Evolutionary conservation across 1,140 invertebrate genomes (phyloP), one percentile per base, ranked within the genome.

Genomic region (Mizuhopecten yessoensis): DNA sequence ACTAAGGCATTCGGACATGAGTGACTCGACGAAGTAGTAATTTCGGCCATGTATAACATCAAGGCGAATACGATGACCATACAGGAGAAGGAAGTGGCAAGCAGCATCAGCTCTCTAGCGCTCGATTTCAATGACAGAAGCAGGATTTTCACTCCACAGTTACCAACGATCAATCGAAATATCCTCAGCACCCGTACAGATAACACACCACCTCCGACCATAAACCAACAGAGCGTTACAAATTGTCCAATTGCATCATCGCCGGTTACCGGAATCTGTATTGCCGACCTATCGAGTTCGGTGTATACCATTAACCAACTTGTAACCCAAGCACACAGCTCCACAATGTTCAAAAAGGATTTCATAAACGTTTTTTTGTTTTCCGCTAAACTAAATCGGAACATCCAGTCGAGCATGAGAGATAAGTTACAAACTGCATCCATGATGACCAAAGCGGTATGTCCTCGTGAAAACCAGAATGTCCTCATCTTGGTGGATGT

Each of bases 11-110:
- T 98, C 96, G 98, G 98, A 97, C 99, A 99, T 97, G 39, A 86
- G 33, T 91, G 88, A 97, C 99, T 99, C 97, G 39, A 86, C 33
- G 93, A 90, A 34, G 90, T 87, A 0, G 94, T 29, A 20, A 98
- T 97, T 97, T 99, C 99, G 57, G 99, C 99, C 96, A 99, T 99
- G 96, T 99, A 99, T 88, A 99, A 98, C 92, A 99, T 97, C 95
- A 98, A 98, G 93, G 99, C 99, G 96, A 99, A 99, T 96, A 99
- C 99, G 91, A 99, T 98, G 96, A 99, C 99, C 95, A 98, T 98
- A 94, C 99, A 97, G 92, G 99, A 98, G 93, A 99, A 97, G 97
- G 99, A 99, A 97, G 99, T 99, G 92, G 99, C 98, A 93, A 99
- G 97, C 86, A 99, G 97, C 9, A 91, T 39, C 13, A 95, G 89